Conservation (phyloP, 2,113 vertebrate genomes). For the Neodon shergylaensis region DNA sequence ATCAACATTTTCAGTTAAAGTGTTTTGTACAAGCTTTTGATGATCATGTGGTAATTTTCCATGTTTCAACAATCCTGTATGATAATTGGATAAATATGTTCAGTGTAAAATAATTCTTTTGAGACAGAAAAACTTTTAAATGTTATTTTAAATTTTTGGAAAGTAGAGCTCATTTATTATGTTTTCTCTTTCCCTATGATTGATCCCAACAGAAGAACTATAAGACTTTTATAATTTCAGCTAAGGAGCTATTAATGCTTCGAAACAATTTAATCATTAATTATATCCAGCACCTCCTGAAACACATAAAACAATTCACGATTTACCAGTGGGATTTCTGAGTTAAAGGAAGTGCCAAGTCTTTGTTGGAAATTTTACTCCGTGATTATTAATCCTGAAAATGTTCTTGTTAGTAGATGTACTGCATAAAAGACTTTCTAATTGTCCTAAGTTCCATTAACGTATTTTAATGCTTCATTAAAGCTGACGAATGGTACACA, state of each 20-base stretch:
- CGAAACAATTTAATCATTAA: constrained; percentile 52
- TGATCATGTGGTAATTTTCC: neutral
- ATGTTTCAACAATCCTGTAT: neutral
- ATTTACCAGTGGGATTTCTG: constrained; percentile 63
- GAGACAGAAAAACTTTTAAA: neutral
- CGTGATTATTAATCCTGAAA: constrained; percentile 76
- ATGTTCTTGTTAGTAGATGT: constrained; percentile 74
- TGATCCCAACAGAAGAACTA: constrained; percentile 24
- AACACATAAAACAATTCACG: constrained; percentile 60
- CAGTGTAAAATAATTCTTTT: neutral
- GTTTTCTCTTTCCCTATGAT: constrained; percentile 37
- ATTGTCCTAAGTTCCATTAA: constrained; percentile 78
- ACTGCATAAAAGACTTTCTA: constrained; percentile 79
- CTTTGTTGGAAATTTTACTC: constrained; percentile 60
- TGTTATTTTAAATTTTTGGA: constrained; percentile 18
- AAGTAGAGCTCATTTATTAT: neutral
- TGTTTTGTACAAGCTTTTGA: neutral
- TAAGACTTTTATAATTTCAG: constrained; percentile 45
- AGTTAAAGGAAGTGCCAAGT: constrained; percentile 39
- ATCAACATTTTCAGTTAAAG: neutral
- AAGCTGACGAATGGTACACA: constrained; percentile 76
- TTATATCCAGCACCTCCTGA: constrained; percentile 44
- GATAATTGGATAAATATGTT: constrained; percentile 11
- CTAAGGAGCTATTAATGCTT: constrained; percentile 54
- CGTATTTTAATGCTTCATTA: constrained; percentile 82